phyloP scores from a whole-genome alignment of 2,797 vertebrate species.

The Oreochromis grahami region DNA sequence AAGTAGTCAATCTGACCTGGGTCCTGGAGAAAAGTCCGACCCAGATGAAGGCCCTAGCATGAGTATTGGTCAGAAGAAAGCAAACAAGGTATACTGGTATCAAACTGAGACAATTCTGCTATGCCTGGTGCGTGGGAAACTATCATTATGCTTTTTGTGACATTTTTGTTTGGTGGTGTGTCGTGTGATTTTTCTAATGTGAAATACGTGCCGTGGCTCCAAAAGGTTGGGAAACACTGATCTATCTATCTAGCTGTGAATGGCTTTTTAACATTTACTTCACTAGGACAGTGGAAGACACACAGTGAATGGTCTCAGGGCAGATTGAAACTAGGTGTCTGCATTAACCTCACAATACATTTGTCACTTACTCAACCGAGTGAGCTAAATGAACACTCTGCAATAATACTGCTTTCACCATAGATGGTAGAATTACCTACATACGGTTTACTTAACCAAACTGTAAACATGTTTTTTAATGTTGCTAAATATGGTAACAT shows the following conservation, averaged over 20 bases:
- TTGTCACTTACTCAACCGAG: not conserved
- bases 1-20: too few species aligned
- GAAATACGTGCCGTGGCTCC: not conserved
- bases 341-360: not conserved
- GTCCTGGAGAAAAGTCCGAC: too few species aligned
- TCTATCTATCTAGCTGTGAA: not conserved
- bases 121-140: not conserved
- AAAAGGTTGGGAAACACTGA: not conserved
- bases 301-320: not conserved
- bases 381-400: not conserved
- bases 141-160: not conserved
- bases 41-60: too few species aligned
- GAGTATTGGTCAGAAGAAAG: too few species aligned
- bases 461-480: not conserved
- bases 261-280: not conserved
- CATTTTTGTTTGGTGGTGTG: not conserved
- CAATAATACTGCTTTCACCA: not conserved
- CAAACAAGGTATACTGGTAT: not conserved
- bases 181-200: not conserved
- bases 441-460: not conserved
- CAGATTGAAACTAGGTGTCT: not conserved
- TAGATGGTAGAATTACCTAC: not conserved
- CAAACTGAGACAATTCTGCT: not conserved
- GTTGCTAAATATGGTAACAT: not conserved
- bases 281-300: not conserved